These are phyloP conservation scores for Hydractinia symbiolongicarpus DNA, from an alignment of 30 jellyfish, hydroid and myxozoan species.

Conservation along the genomic window DNA sequence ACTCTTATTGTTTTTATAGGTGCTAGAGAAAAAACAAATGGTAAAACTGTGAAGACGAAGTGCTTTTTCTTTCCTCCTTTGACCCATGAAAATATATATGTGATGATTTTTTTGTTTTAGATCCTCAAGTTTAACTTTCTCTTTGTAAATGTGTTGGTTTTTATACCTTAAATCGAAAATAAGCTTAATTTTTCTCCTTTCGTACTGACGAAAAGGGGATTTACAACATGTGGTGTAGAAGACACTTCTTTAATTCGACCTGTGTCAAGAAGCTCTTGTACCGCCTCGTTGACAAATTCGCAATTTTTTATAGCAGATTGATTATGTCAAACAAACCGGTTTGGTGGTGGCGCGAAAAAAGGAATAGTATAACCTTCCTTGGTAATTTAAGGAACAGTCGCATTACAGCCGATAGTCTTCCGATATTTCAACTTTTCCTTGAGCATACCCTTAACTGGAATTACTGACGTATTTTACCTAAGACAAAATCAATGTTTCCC, in stretches of 20 bases:
- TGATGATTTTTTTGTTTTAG: slow-evolving; percentile 10
- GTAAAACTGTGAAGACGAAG: slow-evolving; percentile 23
- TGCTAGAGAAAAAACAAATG: slow-evolving; percentile 28
- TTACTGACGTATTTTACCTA: too few relatives aligned
- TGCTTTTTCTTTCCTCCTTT: slow-evolving; percentile 5
- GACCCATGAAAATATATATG: slow-evolving; percentile 31
- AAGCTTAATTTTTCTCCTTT: not conserved
- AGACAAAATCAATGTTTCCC: too few relatives aligned
- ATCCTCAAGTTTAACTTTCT: slow-evolving; percentile 13
- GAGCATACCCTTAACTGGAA: too few relatives aligned
- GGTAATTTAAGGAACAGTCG: too few relatives aligned
- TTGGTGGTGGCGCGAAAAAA: too few relatives aligned
- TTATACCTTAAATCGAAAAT: slow-evolving; percentile 4
- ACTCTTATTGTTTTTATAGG: slow-evolving; percentile 21
- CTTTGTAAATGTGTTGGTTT: not conserved
- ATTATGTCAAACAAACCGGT: too few relatives aligned
- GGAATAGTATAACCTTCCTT: too few relatives aligned
- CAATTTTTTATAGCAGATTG: too few relatives aligned
- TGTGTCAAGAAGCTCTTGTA: slow-evolving; percentile 4
- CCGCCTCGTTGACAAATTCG: too few relatives aligned
- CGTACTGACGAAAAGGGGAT: slow-evolving; percentile 2
- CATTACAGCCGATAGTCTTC: too few relatives aligned
- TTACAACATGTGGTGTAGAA: slow-evolving; percentile 9
- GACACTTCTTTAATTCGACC: slow-evolving; percentile 7
- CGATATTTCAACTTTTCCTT: too few relatives aligned